Evolutionary conservation across 2,797 vertebrate genomes (phyloP).

Genomic region (Myotis vivesi): DNA sequence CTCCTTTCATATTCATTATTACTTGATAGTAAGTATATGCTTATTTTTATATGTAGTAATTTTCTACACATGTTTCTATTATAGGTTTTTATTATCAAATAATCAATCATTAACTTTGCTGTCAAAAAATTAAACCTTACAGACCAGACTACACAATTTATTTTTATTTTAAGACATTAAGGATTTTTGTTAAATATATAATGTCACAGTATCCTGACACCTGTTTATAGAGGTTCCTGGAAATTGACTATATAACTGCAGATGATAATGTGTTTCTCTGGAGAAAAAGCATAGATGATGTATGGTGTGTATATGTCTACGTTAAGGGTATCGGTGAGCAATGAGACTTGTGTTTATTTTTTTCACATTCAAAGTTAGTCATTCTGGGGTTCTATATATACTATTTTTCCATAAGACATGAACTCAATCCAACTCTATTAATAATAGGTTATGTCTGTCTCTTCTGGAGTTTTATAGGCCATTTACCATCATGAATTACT

Average conservation of each 20-base stretch:
- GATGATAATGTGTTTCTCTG: not conserved
- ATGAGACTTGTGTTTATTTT: conserved; percentile 3
- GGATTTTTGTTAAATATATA: conserved; percentile 53
- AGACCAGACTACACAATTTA: conserved; percentile 55
- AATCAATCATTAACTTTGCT: conserved; percentile 52
- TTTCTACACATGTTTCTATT: conserved; percentile 59
- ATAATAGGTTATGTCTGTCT: not conserved
- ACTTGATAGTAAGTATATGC: not conserved
- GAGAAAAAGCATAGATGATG: not conserved
- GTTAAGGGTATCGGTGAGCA: not conserved
- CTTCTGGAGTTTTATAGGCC: not conserved
- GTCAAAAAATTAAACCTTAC: conserved; percentile 63
- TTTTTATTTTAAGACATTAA: conserved; percentile 64
- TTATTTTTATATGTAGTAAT: conserved; percentile 12
- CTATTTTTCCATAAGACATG: not conserved
- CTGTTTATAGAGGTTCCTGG: conserved; percentile 50
- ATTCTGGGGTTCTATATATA: not conserved
- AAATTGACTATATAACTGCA: not conserved
- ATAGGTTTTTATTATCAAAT: conserved; percentile 42
- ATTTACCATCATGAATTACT: conserved; percentile 1
- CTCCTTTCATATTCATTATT: not conserved
- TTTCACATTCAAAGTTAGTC: not conserved
- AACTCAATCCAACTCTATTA: not conserved
- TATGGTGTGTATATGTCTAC: not conserved
- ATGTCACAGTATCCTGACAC: conserved; percentile 10